A percentile compares a stretch with the other conserved stretches of the same genome.
These are phyloP conservation scores for Drusus annulatus DNA, from an alignment of 1,140 invertebrate species.

Conservation along the genomic window DNA sequence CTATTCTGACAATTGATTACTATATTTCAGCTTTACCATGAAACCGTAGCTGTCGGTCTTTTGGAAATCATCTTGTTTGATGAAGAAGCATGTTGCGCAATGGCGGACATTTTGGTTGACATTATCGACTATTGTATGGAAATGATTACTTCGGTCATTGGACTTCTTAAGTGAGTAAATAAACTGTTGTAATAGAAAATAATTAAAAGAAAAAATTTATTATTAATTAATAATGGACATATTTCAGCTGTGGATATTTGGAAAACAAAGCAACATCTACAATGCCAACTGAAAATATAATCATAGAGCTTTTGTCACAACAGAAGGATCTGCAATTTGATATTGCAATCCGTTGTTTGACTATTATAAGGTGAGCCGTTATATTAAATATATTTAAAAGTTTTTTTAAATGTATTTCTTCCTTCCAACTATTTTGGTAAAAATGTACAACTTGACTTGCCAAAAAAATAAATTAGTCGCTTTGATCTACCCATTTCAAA, in stretches of 20 bases:
- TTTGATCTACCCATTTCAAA: no score
- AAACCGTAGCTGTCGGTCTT: constrained; percentile 78
- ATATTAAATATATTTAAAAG: no score
- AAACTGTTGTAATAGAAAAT: no score
- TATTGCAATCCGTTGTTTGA: constrained; percentile 80
- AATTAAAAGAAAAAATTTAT: no score
- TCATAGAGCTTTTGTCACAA: constrained; percentile 76
- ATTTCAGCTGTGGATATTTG: constrained; percentile 64
- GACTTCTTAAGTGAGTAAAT: constrained; percentile 65
- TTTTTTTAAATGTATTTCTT: no score
- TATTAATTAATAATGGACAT: no score
- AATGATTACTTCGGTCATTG: constrained; percentile 72
- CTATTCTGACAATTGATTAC: no score
- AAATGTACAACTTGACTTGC: no score
- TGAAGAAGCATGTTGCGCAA: constrained; percentile 78
- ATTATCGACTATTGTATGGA: constrained; percentile 82
- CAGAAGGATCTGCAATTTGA: constrained; percentile 78
- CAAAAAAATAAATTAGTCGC: no score
- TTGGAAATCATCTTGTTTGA: constrained; percentile 84
- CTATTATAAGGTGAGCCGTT: constrained; percentile 72
- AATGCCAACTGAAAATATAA: constrained; percentile 67
- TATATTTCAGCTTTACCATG: constrained; percentile 76
- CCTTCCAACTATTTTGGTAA: no score
- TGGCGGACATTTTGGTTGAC: constrained; percentile 80
- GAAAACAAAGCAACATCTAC: constrained; percentile 61